phyloP scores from a whole-genome alignment of 2,797 vertebrate species.

The Adrianichthys oophorus region DNA sequence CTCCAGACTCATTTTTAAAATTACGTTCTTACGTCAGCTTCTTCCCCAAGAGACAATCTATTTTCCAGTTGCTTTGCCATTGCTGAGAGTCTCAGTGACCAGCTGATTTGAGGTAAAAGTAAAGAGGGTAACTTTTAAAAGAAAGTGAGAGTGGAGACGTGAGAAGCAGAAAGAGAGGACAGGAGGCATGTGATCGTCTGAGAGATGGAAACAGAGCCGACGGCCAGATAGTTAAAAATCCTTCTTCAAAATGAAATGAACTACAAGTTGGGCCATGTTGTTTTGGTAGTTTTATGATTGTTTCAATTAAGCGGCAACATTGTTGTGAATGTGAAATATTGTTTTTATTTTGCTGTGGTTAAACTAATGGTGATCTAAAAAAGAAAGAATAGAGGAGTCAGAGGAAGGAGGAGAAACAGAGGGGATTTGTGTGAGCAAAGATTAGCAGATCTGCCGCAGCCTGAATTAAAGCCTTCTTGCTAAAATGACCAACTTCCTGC shows the following conservation, averaged over 20 bases:
- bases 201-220: slow-evolving; percentile 10
- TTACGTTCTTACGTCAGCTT: slow-evolving; percentile 8
- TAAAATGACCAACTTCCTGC: slow-evolving; percentile 42
- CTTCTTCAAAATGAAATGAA: no score
- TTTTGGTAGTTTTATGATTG: no score
- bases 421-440: slow-evolving; percentile 19
- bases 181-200: slow-evolving; percentile 3
- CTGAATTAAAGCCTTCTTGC: slow-evolving; percentile 40
- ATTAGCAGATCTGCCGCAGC: slow-evolving; percentile 31
- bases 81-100: slow-evolving; percentile 36
- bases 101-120: slow-evolving; percentile 21
- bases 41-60: slow-evolving; percentile 29
- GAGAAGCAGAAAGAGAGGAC: slow-evolving; percentile 6
- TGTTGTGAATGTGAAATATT: no score
- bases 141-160: slow-evolving; percentile 17
- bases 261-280: no score
- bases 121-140: slow-evolving; percentile 15
- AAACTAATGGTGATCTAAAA: no score
- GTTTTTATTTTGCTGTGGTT: no score
- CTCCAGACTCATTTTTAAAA: slow-evolving; percentile 14
- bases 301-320: no score
- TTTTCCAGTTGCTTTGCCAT: slow-evolving; percentile 37
- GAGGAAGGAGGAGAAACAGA: neutral
- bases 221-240: neutral
- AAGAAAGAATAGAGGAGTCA: no score